Percentiles rank a stretch among this genome's conserved stretches.
phyloP scores from a whole-genome alignment of 1,140 invertebrate species.

The Caenorhabditis remanei region DNA sequence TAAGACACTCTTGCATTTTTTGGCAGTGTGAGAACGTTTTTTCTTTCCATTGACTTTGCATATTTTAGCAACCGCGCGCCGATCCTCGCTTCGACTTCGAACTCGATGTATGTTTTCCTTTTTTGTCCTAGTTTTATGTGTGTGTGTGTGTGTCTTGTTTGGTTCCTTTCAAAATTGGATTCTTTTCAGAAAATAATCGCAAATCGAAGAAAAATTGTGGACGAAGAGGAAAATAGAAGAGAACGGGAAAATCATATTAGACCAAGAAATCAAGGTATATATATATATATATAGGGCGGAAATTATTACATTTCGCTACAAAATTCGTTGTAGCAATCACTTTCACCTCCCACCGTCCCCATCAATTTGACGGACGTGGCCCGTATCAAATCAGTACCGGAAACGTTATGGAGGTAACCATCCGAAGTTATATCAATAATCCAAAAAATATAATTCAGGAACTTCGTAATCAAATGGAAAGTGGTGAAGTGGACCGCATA shows the following conservation, averaged over 20 bases:
- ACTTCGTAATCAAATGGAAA: slow-evolving; percentile 43
- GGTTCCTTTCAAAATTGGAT: background rate
- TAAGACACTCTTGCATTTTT: slow-evolving; percentile 35
- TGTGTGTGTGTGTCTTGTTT: background rate
- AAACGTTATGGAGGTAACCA: slow-evolving; percentile 36
- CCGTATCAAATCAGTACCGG: slow-evolving; percentile 6
- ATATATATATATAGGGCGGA: background rate
- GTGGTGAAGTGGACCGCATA: slow-evolving; percentile 46
- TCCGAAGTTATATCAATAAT: too few relatives aligned
- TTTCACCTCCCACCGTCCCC: background rate
- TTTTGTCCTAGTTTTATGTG: background rate
- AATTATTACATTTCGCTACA: background rate
- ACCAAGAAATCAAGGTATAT: slow-evolving; percentile 8
- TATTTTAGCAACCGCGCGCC: slow-evolving; percentile 51
- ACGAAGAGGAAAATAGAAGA: slow-evolving; percentile 39
- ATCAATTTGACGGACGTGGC: slow-evolving; percentile 19
- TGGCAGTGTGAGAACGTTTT: slow-evolving; percentile 49
- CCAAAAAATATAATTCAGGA: background rate
- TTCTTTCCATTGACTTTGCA: slow-evolving; percentile 34
- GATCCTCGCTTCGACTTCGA: slow-evolving; percentile 47
- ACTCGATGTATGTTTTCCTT: slow-evolving; percentile 36
- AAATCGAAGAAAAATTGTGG: slow-evolving; percentile 12
- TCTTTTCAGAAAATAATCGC: slow-evolving; percentile 48
- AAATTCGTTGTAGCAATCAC: background rate
- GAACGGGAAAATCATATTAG: slow-evolving; percentile 35